Evolutionary conservation across 35 echinoderm and acorn worm genomes (phyloP).

Genomic region (Antedon bifida): DNA sequence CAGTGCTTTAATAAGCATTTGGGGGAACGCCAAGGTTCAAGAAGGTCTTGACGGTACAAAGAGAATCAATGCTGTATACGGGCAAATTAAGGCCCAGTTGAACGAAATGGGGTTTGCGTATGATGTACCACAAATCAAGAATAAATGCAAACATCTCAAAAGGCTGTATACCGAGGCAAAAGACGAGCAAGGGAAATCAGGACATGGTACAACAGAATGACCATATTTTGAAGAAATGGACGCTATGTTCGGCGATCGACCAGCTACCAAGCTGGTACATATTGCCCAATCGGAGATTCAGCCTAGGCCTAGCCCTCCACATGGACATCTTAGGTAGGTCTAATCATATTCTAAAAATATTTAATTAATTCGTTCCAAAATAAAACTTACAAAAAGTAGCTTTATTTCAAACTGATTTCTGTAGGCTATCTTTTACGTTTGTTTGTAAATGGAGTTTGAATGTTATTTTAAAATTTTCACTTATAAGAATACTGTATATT

Average conservation of each 20-base stretch:
- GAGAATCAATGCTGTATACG: background rate
- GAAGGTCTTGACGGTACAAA: background rate
- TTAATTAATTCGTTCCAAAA: too few relatives aligned
- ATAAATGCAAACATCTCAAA: background rate
- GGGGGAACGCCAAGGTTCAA: background rate
- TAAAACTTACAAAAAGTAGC: too few relatives aligned
- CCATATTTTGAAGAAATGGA: background rate
- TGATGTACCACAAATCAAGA: background rate
- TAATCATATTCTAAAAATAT: too few relatives aligned
- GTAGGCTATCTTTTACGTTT: too few relatives aligned
- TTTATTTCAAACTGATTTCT: too few relatives aligned
- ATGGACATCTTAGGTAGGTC: background rate
- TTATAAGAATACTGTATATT: too few relatives aligned
- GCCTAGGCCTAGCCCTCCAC: background rate
- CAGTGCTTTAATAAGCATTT: background rate
- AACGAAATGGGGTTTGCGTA: background rate
- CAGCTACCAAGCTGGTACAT: background rate
- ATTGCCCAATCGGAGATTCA: background rate
- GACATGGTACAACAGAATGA: background rate
- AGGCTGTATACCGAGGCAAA: background rate
- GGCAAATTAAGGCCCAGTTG: background rate
- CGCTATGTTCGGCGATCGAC: background rate
- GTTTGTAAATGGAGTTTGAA: too few relatives aligned
- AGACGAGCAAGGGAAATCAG: background rate
- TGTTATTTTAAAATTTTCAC: too few relatives aligned